These are phyloP conservation scores for Hetaerina americana DNA, from an alignment of 1,140 invertebrate genomes.

Conservation along the genomic window DNA sequence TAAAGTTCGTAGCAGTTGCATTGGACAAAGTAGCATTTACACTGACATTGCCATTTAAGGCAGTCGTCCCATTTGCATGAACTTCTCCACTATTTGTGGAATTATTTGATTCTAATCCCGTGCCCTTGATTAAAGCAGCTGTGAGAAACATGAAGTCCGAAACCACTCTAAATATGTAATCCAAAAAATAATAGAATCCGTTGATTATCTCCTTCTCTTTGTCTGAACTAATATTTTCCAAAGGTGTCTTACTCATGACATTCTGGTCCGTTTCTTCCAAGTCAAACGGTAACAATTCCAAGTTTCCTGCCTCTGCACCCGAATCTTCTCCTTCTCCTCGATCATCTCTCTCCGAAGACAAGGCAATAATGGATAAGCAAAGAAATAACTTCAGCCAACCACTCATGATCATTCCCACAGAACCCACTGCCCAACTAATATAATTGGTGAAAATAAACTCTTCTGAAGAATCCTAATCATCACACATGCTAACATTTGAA, in stretches of 20 bases:
- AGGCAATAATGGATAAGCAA: too few species aligned
- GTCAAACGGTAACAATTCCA: background rate
- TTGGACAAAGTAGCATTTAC: background rate
- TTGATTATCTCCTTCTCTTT: background rate
- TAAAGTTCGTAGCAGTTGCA: background rate
- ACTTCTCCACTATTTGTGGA: background rate
- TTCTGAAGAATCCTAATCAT: too few species aligned
- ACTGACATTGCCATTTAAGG: background rate
- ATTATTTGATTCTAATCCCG: background rate
- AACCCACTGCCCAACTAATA: too few species aligned
- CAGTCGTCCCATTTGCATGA: background rate
- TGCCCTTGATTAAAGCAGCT: background rate
- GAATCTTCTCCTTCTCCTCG: background rate
- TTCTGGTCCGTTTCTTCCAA: background rate
- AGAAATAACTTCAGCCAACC: too few species aligned
- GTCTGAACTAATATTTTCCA: background rate
- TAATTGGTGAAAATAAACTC: too few species aligned
- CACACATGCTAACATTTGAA: too few species aligned
- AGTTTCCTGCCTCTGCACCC: background rate
- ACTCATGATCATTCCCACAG: too few species aligned
- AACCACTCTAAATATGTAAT: background rate
- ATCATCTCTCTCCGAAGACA: too few species aligned
- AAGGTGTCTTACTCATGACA: background rate
- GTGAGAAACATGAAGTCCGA: background rate
- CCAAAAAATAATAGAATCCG: background rate